A percentile compares a stretch with the other conserved stretches of the same genome.
phyloP scores from a whole-genome alignment of 2,797 vertebrate genomes.

The Sebastes kiyomatsui region DNA sequence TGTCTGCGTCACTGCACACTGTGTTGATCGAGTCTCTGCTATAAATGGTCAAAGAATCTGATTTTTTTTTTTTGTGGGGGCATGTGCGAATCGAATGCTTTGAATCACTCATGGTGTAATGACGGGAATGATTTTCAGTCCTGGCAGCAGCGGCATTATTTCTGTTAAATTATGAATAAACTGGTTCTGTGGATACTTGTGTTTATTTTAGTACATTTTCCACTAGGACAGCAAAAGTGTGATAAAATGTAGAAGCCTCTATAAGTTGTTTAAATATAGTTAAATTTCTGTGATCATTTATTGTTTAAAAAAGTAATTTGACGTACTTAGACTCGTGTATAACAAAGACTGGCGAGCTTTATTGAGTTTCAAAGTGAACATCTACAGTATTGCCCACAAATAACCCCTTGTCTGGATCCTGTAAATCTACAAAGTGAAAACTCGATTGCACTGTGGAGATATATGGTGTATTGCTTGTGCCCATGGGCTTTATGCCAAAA shows the following conservation, averaged over 20 bases:
- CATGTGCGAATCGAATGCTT: constrained; percentile 4
- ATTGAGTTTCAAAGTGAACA: constrained; percentile 11
- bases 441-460: constrained; percentile 25
- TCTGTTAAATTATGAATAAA: constrained; percentile 2
- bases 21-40: constrained; percentile 22
- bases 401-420: constrained; percentile 41
- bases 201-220: neutral
- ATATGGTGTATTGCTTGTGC: constrained; percentile 51
- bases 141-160: neutral
- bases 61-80: neutral
- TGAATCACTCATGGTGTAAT: constrained; percentile 14
- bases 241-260: constrained; percentile 2
- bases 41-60: constrained; percentile 50
- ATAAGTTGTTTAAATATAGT: constrained; percentile 27
- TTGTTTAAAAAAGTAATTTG: constrained; percentile 17
- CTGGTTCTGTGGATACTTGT: neutral
- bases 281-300: constrained; percentile 20
- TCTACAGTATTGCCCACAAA: constrained; percentile 45
- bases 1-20: constrained; percentile 18
- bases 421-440: constrained; percentile 22
- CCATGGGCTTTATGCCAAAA: constrained; percentile 5
- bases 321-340: neutral
- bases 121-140: constrained; percentile 15
- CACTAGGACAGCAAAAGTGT: neutral
- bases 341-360: constrained; percentile 18